These are phyloP conservation scores for Paramacrobiotus metropolitanus DNA, from an alignment of 1,140 invertebrate species.

Conservation along the genomic window DNA sequence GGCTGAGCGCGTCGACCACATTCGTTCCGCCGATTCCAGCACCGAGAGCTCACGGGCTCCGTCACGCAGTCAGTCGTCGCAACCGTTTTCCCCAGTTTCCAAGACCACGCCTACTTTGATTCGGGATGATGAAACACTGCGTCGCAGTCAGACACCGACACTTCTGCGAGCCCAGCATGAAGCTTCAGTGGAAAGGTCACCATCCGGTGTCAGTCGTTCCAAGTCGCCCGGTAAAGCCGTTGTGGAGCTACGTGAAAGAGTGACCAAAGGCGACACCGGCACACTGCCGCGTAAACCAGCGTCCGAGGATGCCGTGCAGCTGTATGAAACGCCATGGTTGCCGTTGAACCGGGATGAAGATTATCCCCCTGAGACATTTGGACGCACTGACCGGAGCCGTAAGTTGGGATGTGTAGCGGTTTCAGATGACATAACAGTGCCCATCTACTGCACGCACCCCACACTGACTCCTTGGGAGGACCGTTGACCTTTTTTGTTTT, in stretches of 20 bases:
- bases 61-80: not conserved
- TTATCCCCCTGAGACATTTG: too few relatives aligned
- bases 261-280: not conserved
- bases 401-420: too few relatives aligned
- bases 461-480: too few relatives aligned
- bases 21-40: not conserved
- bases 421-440: too few relatives aligned
- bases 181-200: not conserved
- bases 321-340: constrained; percentile 1
- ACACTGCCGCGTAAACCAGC: not conserved
- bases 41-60: not conserved
- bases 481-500: not conserved
- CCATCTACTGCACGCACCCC: too few relatives aligned
- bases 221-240: constrained; percentile 1
- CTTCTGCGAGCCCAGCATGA: not conserved
- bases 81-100: not conserved
- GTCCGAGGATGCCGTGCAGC: not conserved
- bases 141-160: not conserved
- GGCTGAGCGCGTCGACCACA: not conserved
- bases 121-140: not conserved
- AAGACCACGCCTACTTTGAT: not conserved
- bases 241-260: not conserved
- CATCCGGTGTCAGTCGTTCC: not conserved
- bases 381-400: too few relatives aligned
- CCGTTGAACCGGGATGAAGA: constrained; percentile 1